Evolutionary conservation across 1,140 invertebrate species (phyloP), one percentile per base, ranked within the genome.

Genomic region (Panulirus ornatus): DNA sequence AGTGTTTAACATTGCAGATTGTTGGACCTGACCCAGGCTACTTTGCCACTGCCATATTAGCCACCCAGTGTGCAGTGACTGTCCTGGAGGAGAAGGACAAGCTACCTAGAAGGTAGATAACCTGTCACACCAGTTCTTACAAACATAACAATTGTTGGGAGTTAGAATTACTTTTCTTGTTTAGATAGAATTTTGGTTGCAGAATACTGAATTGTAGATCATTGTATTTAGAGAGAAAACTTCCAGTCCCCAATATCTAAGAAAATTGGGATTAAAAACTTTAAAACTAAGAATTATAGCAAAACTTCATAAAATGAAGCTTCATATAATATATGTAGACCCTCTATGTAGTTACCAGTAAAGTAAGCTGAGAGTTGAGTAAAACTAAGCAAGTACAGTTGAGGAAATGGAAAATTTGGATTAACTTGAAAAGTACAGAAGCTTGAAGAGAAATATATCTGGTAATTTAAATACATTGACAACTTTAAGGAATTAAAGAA

Each of bases 71-170:
- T 70, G 91, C 92, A 51, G 78, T 93, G 63, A 90, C 91, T 5
- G 86, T 92, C 54, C 86, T 92, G 47, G 71, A 90, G 47, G 90
- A 92, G 58, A 90, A 86, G 47, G 90, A 91, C 63, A 81, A 73
- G 38, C 87, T 93, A 70, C 92, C 92, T 84, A 92, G 40, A 36
- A 83, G 66, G 91, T 92, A 54, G 81, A 83, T 44, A 1, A 27
- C 42, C 63, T 36, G 30, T 47, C n/a, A n/a, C n/a, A 47, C 30
- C 54, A 34, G n/a, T 44, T 44, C 22, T 44, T 44, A n/a, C 40
- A 47, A 14, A 1, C 30, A 73, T 27, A 38, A 42, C 34, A 16
- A 11, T 78, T 16, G 19, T 42, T 42, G 1, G 30, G 2, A 42
- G 2, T 78, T 9, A 22, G 22, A 22, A 22, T 44, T 30, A 38